Evolutionary conservation across 2,113 vertebrate genomes (phyloP).

Genomic region (Lampris incognitus): DNA sequence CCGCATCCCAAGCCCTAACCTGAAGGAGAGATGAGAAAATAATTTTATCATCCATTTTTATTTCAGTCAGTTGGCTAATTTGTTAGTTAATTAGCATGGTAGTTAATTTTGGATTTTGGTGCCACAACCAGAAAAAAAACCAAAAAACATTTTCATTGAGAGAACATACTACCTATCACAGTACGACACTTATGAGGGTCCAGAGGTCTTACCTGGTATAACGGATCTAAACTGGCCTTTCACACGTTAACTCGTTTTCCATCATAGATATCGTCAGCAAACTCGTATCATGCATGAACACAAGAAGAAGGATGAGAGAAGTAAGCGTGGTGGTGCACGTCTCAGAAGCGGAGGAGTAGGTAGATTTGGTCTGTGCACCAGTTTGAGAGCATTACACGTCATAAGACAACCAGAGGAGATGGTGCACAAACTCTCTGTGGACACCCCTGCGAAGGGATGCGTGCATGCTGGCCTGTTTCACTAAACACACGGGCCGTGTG

Average conservation of each 20-base stretch:
- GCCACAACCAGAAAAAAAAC: too few relatives aligned
- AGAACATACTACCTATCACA: too few relatives aligned
- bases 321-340: background rate
- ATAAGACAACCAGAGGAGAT: background rate
- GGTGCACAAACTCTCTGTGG: too few relatives aligned
- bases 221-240: constrained; percentile 63
- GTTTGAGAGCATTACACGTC: background rate
- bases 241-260: constrained; percentile 53
- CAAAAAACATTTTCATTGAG: too few relatives aligned
- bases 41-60: too few relatives aligned
- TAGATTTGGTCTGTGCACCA: background rate
- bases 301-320: background rate
- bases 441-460: background rate
- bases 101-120: too few relatives aligned
- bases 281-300: constrained; percentile 44
- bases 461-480: background rate
- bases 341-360: background rate
- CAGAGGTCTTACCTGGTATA: constrained; percentile 53
- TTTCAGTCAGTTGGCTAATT: too few relatives aligned
- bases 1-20: too few relatives aligned
- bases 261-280: constrained; percentile 56
- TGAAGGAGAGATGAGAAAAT: too few relatives aligned
- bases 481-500: too few relatives aligned
- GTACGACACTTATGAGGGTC: constrained; percentile 31
- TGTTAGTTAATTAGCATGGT: too few relatives aligned